Percentiles rank a stretch among this genome's conserved stretches.
Evolutionary conservation across 2,797 vertebrate genomes (phyloP).

Genomic region (Platyrinchus mystaceus): DNA sequence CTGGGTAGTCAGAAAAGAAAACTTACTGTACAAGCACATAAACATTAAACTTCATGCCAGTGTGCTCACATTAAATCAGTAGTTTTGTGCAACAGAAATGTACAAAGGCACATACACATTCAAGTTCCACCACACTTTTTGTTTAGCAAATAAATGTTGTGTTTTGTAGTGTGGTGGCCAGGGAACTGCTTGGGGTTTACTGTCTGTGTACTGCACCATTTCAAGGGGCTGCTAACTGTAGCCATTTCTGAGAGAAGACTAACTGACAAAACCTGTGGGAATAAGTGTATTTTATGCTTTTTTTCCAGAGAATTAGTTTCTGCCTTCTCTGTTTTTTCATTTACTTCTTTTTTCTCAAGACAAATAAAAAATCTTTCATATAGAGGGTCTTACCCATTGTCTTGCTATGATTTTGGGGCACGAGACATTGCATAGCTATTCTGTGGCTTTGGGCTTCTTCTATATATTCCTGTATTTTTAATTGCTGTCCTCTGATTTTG

Average conservation of each 20-base stretch:
- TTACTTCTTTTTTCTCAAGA: background rate
- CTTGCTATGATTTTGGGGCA: background rate
- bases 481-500: background rate
- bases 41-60: background rate
- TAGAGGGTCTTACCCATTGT: accelerated
- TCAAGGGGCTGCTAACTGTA: background rate
- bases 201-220: accelerated
- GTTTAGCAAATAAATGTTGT: background rate
- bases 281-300: background rate
- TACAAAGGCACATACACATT: background rate
- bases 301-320: background rate
- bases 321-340: background rate
- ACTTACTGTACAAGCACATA: background rate
- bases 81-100: background rate
- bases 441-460: background rate
- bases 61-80: background rate
- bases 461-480: accelerated
- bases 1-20: background rate
- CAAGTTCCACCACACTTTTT: background rate
- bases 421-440: accelerated
- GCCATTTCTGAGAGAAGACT: background rate
- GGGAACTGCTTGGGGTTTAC: background rate
- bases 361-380: background rate
- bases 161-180: background rate
- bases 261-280: background rate